phyloP scores from a whole-genome alignment of 2,888 invertebrate genomes.

The Masnerella sp. region DNA sequence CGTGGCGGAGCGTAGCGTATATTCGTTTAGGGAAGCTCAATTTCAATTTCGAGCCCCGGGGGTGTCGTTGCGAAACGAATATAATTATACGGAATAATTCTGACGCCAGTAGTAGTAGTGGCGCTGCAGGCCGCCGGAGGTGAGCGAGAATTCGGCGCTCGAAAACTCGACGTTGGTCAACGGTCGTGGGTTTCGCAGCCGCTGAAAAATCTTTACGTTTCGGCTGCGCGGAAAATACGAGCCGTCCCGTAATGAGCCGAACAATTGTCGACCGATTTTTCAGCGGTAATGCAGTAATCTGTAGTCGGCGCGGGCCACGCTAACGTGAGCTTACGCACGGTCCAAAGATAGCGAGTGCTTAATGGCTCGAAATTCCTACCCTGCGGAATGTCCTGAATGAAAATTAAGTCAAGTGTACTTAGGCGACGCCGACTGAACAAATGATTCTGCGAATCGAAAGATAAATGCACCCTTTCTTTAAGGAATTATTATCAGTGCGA shows the following conservation, averaged over 20 bases:
- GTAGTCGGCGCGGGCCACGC: slow-evolving; percentile 39
- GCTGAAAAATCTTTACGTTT: no score
- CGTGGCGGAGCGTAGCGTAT: slow-evolving; percentile 63
- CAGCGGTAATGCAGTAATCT: slow-evolving; percentile 54
- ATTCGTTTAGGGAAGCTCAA: slow-evolving; percentile 75
- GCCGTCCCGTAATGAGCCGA: slow-evolving; percentile 23
- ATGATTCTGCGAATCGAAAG: slow-evolving; percentile 38
- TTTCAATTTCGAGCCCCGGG: slow-evolving; percentile 77
- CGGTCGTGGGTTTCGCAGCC: slow-evolving; percentile 26
- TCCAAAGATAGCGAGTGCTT: slow-evolving; percentile 76
- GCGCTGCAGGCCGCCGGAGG: slow-evolving; percentile 52
- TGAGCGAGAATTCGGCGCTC: slow-evolving; percentile 48
- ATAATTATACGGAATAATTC: slow-evolving; percentile 78
- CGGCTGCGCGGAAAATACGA: no score
- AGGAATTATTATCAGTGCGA: no score
- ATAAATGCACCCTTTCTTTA: slow-evolving; percentile 18
- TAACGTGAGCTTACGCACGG: slow-evolving; percentile 65
- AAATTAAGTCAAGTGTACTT: slow-evolving; percentile 73
- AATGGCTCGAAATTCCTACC: slow-evolving; percentile 76
- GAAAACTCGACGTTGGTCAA: slow-evolving; percentile 44
- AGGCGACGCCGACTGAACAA: slow-evolving; percentile 39
- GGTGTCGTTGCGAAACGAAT: slow-evolving; percentile 78
- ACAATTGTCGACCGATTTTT: slow-evolving; percentile 48
- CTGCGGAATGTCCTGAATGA: slow-evolving; percentile 75
- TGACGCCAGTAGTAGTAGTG: slow-evolving; percentile 64